A percentile compares a stretch with the other conserved stretches of the same genome.
Evolutionary conservation across 2,113 vertebrate species (phyloP).

Genomic region (Cryptomyrus ogoouensis): DNA sequence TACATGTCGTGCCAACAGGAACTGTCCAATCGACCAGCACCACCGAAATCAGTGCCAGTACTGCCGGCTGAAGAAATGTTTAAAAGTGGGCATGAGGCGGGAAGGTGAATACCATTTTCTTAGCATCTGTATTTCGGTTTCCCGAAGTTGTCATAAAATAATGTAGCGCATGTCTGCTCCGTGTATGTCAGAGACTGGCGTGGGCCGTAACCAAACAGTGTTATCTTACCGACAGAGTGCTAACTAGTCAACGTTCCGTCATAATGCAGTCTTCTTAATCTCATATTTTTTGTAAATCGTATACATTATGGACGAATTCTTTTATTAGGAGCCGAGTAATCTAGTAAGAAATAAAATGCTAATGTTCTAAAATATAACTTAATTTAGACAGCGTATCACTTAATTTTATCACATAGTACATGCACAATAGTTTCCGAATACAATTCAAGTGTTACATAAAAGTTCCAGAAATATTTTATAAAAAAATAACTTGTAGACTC

Average conservation of each 20-base stretch:
- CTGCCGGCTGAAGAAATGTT: conserved; percentile 97
- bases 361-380: not conserved
- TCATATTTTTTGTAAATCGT: not conserved
- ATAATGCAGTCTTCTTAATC: not conserved
- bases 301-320: not conserved
- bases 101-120: conserved; percentile 96
- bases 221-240: not conserved
- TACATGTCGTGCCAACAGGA: conserved; percentile 99
- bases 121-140: conserved; percentile 47
- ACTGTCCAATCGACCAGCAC: conserved; percentile 99
- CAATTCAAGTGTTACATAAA: not conserved
- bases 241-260: not conserved
- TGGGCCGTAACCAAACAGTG: not conserved
- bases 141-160: conserved; percentile 46
- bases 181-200: not conserved
- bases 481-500: not conserved
- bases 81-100: conserved; percentile 99
- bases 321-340: not conserved
- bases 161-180: not conserved
- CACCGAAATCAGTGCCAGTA: conserved; percentile 98
- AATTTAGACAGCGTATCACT: not conserved
- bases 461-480: not conserved
- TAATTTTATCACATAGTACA: not conserved
- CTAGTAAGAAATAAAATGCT: not conserved
- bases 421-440: not conserved